These are phyloP conservation scores for Cosmorhoe ocellata DNA, from an alignment of 2,888 invertebrate genomes.

Conservation along the genomic window DNA sequence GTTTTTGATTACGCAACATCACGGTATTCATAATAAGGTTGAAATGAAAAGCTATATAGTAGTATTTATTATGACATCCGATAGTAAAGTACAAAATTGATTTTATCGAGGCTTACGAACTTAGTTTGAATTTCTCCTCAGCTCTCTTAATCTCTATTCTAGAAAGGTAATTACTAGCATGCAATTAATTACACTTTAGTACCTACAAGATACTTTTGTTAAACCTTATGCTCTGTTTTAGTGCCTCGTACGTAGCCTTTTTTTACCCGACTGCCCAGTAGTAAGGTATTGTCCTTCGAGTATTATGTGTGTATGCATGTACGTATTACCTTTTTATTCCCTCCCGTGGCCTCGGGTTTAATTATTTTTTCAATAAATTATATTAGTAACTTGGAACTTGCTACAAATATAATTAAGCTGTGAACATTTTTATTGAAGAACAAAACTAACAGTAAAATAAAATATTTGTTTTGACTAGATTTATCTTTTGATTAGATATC, in stretches of 20 bases:
- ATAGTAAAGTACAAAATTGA: slow-evolving; percentile 78
- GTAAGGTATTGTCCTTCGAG: too few relatives aligned
- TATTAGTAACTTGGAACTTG: too few relatives aligned
- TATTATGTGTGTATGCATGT: too few relatives aligned
- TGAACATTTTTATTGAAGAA: too few relatives aligned
- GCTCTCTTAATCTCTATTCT: slow-evolving; percentile 46
- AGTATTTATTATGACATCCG: slow-evolving; percentile 78
- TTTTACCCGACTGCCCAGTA: too few relatives aligned
- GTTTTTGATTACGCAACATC: slow-evolving; percentile 49
- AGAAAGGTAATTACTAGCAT: slow-evolving; percentile 53
- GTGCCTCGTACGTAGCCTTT: neutral
- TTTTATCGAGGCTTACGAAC: slow-evolving; percentile 66
- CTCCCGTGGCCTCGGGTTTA: too few relatives aligned
- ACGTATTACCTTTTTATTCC: too few relatives aligned
- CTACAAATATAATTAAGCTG: too few relatives aligned
- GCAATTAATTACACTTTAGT: slow-evolving; percentile 44
- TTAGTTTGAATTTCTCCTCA: slow-evolving; percentile 60
- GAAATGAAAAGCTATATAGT: slow-evolving; percentile 66
- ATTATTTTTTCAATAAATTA: too few relatives aligned
- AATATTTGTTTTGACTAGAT: too few relatives aligned
- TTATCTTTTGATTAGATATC: too few relatives aligned
- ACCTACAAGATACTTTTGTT: neutral
- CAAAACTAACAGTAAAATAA: too few relatives aligned
- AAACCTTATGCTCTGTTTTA: neutral
- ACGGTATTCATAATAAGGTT: slow-evolving; percentile 54